A percentile compares a stretch with the other conserved stretches of the same genome.
Conservation (phyloP, 30 jellyfish, hydroid and myxozoan species). For the Hydractinia symbiolongicarpus region DNA sequence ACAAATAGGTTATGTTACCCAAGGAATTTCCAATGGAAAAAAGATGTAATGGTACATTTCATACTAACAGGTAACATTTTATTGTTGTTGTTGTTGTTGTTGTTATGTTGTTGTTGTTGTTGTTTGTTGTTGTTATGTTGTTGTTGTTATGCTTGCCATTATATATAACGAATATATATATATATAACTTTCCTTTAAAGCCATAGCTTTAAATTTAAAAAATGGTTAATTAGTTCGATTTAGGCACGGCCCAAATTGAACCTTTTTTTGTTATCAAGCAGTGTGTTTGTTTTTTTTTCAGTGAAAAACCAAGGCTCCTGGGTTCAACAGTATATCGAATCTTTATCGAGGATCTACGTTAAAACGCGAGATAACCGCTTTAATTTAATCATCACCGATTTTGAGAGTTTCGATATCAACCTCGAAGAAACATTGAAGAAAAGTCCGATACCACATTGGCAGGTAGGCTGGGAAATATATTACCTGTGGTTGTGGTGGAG, state of each 20-base stretch:
- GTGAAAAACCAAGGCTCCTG: constrained; percentile 80
- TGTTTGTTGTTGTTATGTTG: too few relatives aligned
- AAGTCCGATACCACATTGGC: constrained; percentile 53
- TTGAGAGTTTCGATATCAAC: constrained; percentile 60
- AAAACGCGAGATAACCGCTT: constrained; percentile 46
- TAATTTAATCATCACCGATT: constrained; percentile 47
- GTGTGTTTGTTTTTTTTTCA: not conserved
- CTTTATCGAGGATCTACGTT: constrained; percentile 44
- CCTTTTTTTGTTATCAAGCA: not conserved
- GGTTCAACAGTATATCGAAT: constrained; percentile 72
- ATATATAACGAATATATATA: too few relatives aligned
- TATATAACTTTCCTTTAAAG: too few relatives aligned
- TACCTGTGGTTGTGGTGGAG: not conserved
- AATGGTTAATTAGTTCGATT: not conserved
- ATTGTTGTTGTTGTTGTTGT: not conserved
- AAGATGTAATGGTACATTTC: constrained; percentile 59
- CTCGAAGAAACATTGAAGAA: constrained; percentile 26
- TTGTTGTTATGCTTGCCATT: too few relatives aligned
- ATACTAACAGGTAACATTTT: constrained; percentile 46
- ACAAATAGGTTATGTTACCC: constrained; percentile 41
- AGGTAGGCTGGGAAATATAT: constrained; percentile 26
- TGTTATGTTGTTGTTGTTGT: too few relatives aligned
- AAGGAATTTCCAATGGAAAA: constrained; percentile 57
- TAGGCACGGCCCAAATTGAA: not conserved
- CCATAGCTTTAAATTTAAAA: too few relatives aligned